These are phyloP conservation scores for Hetaerina titia DNA, from an alignment of 2,888 invertebrate genomes.

Conservation along the genomic window DNA sequence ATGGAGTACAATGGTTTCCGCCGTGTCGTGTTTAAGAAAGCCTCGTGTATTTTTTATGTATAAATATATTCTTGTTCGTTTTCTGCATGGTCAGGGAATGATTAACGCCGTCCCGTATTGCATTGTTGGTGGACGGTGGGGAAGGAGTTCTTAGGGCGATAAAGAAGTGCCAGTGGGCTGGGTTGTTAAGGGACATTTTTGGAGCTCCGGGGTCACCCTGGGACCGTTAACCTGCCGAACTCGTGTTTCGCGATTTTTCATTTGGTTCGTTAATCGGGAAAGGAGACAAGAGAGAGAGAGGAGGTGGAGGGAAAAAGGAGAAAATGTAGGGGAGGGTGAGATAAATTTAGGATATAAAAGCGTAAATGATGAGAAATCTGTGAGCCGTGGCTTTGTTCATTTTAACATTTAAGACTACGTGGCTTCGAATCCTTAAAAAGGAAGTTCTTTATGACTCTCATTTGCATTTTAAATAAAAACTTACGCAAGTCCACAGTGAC, in stretches of 20 bases:
- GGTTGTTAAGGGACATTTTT: background rate
- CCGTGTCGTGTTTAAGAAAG: background rate
- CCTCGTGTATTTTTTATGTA: background rate
- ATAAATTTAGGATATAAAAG: slow-evolving; percentile 41
- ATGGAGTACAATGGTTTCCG: slow-evolving; percentile 39
- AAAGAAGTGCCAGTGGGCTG: background rate
- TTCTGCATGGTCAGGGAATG: slow-evolving; percentile 42
- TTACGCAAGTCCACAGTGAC: background rate
- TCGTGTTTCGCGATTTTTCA: slow-evolving; percentile 25
- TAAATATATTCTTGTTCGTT: background rate
- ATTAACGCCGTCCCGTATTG: slow-evolving; percentile 24
- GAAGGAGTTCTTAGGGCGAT: background rate
- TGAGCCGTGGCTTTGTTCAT: background rate
- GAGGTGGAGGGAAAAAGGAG: background rate
- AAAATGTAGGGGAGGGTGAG: background rate
- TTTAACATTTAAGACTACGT: background rate
- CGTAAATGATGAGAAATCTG: slow-evolving; percentile 25
- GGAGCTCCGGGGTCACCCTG: slow-evolving; percentile 8
- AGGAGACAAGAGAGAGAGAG: background rate
- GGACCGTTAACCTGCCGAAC: slow-evolving; percentile 13
- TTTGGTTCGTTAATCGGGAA: background rate
- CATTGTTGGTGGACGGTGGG: slow-evolving; percentile 12
- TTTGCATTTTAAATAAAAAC: slow-evolving; percentile 3
- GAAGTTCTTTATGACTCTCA: background rate
- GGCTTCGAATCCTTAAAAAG: slow-evolving; percentile 10